A percentile compares a stretch with the other conserved stretches of the same genome.
These are phyloP conservation scores for Hippopotamyrus pictus DNA, from an alignment of 2,797 vertebrate genomes.

Conservation along the genomic window DNA sequence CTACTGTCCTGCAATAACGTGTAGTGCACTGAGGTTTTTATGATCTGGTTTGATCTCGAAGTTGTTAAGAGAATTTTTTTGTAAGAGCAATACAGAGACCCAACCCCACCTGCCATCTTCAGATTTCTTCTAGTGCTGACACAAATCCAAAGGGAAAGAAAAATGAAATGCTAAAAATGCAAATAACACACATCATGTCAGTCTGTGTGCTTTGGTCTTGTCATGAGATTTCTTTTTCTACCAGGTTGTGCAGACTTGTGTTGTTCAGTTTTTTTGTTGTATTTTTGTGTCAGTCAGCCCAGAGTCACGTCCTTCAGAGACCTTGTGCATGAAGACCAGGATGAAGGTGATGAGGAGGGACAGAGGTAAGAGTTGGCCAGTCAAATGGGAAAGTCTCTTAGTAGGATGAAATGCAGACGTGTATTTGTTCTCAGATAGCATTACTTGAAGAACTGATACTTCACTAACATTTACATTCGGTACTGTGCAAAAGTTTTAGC, in stretches of 20 bases:
- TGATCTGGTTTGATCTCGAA: neutral
- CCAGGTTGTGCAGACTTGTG: neutral
- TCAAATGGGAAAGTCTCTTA: neutral
- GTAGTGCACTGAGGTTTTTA: neutral
- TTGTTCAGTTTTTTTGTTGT: neutral
- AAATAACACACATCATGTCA: neutral
- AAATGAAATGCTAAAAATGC: neutral
- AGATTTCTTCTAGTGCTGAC: neutral
- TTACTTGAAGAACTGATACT: neutral
- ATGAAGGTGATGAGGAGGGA: conserved; percentile 91
- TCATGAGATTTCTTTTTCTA: neutral
- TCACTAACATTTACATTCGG: neutral
- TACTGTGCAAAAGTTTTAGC: neutral
- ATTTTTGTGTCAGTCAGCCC: conserved; percentile 60
- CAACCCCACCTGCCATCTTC: neutral
- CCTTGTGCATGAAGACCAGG: conserved; percentile 85
- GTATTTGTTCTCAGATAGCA: neutral
- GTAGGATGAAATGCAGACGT: neutral
- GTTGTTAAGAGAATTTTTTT: neutral
- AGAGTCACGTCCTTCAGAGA: conserved; percentile 94
- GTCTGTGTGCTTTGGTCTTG: neutral
- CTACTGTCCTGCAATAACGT: neutral
- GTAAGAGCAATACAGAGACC: neutral
- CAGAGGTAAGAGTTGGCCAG: conserved; percentile 69
- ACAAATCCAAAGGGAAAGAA: neutral